Evolutionary conservation across 2,797 vertebrate genomes (phyloP).

Genomic region (Lates japonicus): DNA sequence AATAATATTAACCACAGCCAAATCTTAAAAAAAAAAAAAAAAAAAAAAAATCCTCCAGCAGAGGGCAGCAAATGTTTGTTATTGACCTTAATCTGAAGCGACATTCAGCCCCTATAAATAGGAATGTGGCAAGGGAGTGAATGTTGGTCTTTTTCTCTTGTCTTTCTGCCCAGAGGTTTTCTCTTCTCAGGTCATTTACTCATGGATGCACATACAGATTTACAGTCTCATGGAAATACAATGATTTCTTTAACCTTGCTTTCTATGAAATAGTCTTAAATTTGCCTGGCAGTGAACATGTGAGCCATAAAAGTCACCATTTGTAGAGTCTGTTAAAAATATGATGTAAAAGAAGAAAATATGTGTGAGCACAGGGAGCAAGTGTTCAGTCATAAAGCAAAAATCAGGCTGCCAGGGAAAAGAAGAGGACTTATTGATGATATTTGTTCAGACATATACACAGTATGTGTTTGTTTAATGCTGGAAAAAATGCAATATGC

Average conservation of each 20-base stretch:
- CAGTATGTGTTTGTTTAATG: neutral
- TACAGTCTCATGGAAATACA: conserved; percentile 21
- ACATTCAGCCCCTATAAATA: conserved; percentile 74
- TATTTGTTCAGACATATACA: neutral
- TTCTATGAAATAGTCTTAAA: neutral
- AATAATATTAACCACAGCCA: neutral
- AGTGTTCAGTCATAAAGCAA: neutral
- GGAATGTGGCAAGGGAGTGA: conserved; percentile 49
- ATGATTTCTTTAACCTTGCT: neutral
- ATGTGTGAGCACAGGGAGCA: neutral
- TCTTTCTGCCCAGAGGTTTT: conserved; percentile 42
- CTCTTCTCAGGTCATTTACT: conserved; percentile 28
- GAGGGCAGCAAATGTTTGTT: conserved; percentile 79
- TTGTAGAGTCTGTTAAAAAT: neutral
- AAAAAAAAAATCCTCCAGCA: conserved; percentile 57
- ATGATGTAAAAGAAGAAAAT: neutral
- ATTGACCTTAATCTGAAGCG: conserved; percentile 66
- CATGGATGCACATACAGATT: conserved; percentile 15
- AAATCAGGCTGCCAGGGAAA: neutral
- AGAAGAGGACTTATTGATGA: neutral
- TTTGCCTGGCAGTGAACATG: neutral
- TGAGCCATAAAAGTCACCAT: neutral
- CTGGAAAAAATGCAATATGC: neutral
- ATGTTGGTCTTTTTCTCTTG: conserved; percentile 57
- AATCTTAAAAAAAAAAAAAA: neutral